Percentiles rank a stretch among this genome's conserved stretches.
Evolutionary conservation across 2,797 vertebrate species (phyloP).

Genomic region (Hydrolagus colliei): DNA sequence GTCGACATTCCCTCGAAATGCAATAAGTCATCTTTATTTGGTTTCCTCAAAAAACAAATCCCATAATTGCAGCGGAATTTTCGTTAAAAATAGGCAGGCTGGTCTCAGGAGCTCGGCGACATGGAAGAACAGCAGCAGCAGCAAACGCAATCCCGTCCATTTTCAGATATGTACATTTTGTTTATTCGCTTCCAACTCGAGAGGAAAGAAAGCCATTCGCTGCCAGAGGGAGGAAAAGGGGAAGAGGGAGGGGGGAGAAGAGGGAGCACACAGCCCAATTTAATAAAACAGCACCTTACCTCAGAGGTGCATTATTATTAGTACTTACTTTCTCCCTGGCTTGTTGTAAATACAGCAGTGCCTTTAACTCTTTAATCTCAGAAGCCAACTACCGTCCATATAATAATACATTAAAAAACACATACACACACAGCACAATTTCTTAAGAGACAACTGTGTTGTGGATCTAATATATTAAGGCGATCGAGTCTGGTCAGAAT

Average conservation of each 20-base stretch:
- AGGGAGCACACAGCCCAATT: too few species aligned
- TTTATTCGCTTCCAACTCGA: background rate
- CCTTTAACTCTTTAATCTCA: background rate
- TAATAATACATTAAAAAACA: background rate
- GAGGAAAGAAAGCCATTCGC: background rate
- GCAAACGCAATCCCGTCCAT: too few species aligned
- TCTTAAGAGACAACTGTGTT: too few species aligned
- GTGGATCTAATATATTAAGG: too few species aligned
- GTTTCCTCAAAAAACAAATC: background rate
- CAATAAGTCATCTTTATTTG: background rate
- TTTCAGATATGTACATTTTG: background rate
- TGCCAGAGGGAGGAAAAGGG: background rate
- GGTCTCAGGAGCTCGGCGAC: background rate
- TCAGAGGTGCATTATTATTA: too few species aligned
- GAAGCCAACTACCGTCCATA: slow-evolving; percentile 12
- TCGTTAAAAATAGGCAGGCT: background rate
- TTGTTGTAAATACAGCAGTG: too few species aligned
- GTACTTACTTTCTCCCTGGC: too few species aligned
- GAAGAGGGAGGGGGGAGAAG: background rate
- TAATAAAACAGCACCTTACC: too few species aligned
- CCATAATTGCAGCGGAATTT: background rate
- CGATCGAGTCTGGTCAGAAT: too few species aligned
- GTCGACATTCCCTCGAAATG: background rate
- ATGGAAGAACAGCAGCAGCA: too few species aligned
- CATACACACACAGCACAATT: too few species aligned